Conservation (phyloP, 2,797 vertebrate genomes). For the Tolypeutes matacus region DNA sequence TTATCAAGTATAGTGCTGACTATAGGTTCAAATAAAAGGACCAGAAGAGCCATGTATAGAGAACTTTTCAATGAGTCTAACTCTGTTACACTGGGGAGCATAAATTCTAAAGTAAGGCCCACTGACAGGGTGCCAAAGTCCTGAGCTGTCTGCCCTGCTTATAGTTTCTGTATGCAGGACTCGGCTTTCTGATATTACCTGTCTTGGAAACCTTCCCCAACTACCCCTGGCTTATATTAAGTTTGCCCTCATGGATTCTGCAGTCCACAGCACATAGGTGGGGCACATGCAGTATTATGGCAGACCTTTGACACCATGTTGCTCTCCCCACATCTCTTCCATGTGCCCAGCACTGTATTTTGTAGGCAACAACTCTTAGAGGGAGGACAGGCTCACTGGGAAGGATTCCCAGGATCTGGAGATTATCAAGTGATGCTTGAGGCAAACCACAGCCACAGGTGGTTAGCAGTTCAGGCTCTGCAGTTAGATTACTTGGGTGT, state of each 20-base stretch:
- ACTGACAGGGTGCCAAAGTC: too few species aligned
- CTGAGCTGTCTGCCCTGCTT: too few species aligned
- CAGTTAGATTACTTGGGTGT: background rate
- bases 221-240: background rate
- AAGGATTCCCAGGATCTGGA: background rate
- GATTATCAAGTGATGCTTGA: background rate
- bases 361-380: background rate
- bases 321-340: background rate
- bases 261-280: background rate
- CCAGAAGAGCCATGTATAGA: too few species aligned
- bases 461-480: background rate
- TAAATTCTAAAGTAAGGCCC: too few species aligned
- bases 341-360: background rate
- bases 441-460: background rate
- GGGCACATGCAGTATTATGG: accelerated
- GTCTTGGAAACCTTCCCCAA: background rate
- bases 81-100: too few species aligned
- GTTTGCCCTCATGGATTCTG: accelerated
- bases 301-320: accelerated
- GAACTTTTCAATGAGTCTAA: too few species aligned
- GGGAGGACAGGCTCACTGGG: background rate
- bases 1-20: too few species aligned
- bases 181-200: background rate
- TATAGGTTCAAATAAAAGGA: too few species aligned
- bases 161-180: background rate